A percentile compares a stretch with the other conserved stretches of the same genome.
Conservation (phyloP, 1,140 invertebrate species). For the Dendroctonus ponderosae region DNA sequence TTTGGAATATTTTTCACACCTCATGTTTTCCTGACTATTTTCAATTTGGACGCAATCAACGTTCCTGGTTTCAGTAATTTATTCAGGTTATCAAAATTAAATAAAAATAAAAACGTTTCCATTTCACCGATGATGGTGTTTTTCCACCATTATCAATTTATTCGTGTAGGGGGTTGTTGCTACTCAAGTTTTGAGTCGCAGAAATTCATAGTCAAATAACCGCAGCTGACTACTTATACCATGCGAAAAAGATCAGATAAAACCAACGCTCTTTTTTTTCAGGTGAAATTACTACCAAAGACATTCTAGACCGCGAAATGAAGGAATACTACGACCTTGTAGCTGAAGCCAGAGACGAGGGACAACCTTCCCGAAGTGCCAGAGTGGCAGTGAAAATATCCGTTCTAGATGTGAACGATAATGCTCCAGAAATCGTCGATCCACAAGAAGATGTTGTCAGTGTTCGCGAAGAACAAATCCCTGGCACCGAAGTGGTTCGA, state of each 20-base stretch:
- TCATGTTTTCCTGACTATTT: too few relatives aligned
- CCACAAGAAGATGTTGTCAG: constrained; percentile 84
- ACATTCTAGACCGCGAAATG: constrained; percentile 79
- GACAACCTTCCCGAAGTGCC: constrained; percentile 70
- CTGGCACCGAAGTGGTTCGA: constrained; percentile 73
- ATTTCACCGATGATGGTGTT: too few relatives aligned
- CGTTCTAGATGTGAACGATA: constrained; percentile 87
- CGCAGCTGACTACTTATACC: background rate
- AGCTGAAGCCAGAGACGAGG: constrained; percentile 83
- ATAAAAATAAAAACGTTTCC: too few relatives aligned
- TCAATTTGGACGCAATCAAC: too few relatives aligned
- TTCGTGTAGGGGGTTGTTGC: too few relatives aligned
- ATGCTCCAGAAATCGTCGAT: constrained; percentile 83
- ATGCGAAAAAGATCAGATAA: background rate
- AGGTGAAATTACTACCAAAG: constrained; percentile 83
- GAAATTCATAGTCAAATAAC: background rate
- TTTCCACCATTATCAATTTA: too few relatives aligned
- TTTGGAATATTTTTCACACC: too few relatives aligned
- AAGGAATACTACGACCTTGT: constrained; percentile 76
- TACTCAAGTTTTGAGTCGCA: too few relatives aligned
- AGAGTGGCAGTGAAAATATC: constrained; percentile 72
- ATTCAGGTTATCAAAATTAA: too few relatives aligned
- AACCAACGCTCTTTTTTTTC: constrained; percentile 42
- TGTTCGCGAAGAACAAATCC: constrained; percentile 83
- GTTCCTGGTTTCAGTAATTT: too few relatives aligned